These are phyloP conservation scores for Galemys pyrenaicus DNA, from an alignment of 2,113 vertebrate species.

Conservation along the genomic window DNA sequence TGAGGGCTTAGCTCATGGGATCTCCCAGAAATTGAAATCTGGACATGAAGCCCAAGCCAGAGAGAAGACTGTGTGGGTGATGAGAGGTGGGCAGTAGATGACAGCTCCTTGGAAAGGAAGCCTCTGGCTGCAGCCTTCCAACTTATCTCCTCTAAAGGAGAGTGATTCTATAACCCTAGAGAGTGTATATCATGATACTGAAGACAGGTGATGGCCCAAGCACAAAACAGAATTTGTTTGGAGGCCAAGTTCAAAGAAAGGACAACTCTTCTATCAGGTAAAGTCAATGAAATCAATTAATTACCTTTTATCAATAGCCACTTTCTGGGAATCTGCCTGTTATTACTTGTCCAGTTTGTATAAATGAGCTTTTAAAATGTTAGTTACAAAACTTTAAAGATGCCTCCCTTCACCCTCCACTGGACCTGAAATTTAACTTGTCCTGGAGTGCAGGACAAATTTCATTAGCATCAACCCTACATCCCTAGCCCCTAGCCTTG, in stretches of 20 bases:
- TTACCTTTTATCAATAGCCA: not conserved
- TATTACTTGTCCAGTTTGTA: not conserved
- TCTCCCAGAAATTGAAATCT: not conserved
- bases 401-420: not conserved
- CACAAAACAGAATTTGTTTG: not conserved
- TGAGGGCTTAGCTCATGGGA: not conserved
- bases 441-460: not conserved
- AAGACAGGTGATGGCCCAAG: constrained; percentile 8
- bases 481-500: not conserved
- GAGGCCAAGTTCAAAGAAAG: constrained; percentile 55
- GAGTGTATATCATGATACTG: not conserved
- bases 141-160: not conserved
- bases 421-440: not conserved
- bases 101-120: not conserved
- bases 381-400: not conserved
- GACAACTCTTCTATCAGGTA: constrained; percentile 4
- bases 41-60: not conserved
- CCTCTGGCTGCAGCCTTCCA: not conserved
- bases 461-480: not conserved
- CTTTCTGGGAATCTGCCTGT: not conserved
- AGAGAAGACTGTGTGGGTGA: not conserved
- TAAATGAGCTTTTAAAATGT: constrained; percentile 4
- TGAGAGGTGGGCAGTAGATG: not conserved
- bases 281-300: constrained; percentile 19
- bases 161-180: not conserved